phyloP scores from a whole-genome alignment of 92 coral and sea anemone genomes.

The Epizoanthus ramosus region DNA sequence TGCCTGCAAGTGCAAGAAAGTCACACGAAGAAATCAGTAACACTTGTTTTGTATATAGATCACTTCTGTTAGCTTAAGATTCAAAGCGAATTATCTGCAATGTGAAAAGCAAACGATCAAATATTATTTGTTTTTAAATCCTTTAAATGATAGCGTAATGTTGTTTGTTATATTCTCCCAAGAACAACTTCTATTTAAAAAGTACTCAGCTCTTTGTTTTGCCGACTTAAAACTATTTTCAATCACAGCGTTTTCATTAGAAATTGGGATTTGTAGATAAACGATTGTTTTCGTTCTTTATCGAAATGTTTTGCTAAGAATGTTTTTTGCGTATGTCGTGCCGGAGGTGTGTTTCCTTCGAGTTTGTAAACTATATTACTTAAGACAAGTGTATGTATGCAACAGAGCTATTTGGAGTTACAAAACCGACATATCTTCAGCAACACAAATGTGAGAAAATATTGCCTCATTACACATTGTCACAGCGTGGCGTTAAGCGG shows the following conservation, averaged over 20 bases:
- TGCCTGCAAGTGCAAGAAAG: not conserved
- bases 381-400: not conserved
- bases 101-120: constrained; percentile 7
- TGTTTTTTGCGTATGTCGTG: too few species aligned
- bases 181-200: not conserved
- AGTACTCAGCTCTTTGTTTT: not conserved
- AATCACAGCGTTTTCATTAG: not conserved
- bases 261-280: not conserved
- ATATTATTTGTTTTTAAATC: not conserved
- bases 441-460: not conserved
- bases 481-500: not conserved
- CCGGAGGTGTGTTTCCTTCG: not conserved
- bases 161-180: too few species aligned
- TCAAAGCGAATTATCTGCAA: not conserved
- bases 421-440: not conserved
- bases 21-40: not conserved
- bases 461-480: not conserved
- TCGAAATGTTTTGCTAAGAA: constrained; percentile 1
- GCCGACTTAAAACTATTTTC: not conserved
- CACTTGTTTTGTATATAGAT: not conserved
- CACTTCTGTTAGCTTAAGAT: not conserved
- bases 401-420: not conserved
- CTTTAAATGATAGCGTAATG: not conserved
- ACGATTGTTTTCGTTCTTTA: constrained; percentile 6
- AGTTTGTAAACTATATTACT: not conserved